Evolutionary conservation across 2,113 vertebrate species (phyloP), one percentile per base, ranked within the genome.

Genomic region (Festucalex cinctus): DNA sequence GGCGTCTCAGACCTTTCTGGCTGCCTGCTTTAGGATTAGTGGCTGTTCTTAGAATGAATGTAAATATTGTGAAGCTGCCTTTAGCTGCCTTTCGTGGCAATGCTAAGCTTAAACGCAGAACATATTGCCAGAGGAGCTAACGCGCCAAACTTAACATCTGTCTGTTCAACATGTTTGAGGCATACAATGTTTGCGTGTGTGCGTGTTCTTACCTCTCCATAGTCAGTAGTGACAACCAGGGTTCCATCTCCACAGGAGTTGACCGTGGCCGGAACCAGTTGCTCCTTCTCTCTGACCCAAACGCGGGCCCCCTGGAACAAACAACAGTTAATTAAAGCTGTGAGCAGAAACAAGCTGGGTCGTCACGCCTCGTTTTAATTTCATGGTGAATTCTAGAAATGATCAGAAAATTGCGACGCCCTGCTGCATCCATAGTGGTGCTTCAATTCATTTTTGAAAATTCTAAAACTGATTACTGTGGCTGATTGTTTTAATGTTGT

Each of bases 221-320:
- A 95, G 85, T 96, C 93, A 0, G 92, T 93, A 49, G 92, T 93
- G 80, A 96, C 82, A 35, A 93, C 82, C 16, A 95, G 83, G 0
- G 85, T 92, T 71, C 93, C 94, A 74, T 93, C 88, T 63, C 79
- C 88, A 70, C 91, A 93, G 37, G 88, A 92, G 82, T 91, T 93
- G 79, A 96, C 90, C 0, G 91, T 94, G 73, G 93, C 94, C 3
- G 95, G 95, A 76, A 93, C 80, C 83, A 95, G 88, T 83, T 93
- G 93, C 75, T 94, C 93, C 75, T 94, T 92, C 84, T 94, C 92
- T 66, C 67, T 79, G 77, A 95, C 93, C 95, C 95, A 96, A 59
- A 96, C 93, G 17, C 89, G 94, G 75, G 93, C 87, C 78, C 94
- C 94, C 95, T 96, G 90, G 17, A 48, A 80, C 59, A 83, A 68